Conservation (phyloP, 2,797 vertebrate species). For the Phalanger gymnotis region DNA sequence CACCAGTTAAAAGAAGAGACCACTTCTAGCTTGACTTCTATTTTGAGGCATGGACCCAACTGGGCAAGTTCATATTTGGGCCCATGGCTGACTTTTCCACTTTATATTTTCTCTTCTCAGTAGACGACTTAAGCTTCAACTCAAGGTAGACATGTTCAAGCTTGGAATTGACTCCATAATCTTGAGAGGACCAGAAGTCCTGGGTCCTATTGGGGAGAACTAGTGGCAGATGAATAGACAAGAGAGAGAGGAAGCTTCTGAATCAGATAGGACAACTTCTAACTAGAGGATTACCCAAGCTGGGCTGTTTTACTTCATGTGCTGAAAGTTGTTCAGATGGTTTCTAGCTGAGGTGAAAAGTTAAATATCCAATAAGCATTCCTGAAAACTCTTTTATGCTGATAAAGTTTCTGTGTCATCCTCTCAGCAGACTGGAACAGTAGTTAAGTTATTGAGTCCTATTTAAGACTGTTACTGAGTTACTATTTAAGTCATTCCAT, state of each 20-base stretch:
- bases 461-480: background rate
- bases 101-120: background rate
- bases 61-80: background rate
- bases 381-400: background rate
- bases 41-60: background rate
- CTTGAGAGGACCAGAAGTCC: background rate
- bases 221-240: background rate
- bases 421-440: background rate
- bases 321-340: background rate
- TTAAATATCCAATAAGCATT: background rate
- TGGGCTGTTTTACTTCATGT: background rate
- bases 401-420: background rate
- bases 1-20: background rate
- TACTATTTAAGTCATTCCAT: background rate
- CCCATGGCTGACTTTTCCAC: background rate
- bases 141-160: background rate
- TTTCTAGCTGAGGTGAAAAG: no score
- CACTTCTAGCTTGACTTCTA: background rate
- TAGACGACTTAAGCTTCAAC: background rate
- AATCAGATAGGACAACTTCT: background rate
- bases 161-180: background rate
- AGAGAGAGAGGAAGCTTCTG: background rate
- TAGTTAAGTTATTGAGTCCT: background rate
- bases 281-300: background rate
- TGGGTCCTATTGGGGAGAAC: background rate